Evolutionary conservation across 2,113 vertebrate genomes (phyloP), one percentile per base, ranked within the genome.

Genomic region (Coptodon bakossiorum): DNA sequence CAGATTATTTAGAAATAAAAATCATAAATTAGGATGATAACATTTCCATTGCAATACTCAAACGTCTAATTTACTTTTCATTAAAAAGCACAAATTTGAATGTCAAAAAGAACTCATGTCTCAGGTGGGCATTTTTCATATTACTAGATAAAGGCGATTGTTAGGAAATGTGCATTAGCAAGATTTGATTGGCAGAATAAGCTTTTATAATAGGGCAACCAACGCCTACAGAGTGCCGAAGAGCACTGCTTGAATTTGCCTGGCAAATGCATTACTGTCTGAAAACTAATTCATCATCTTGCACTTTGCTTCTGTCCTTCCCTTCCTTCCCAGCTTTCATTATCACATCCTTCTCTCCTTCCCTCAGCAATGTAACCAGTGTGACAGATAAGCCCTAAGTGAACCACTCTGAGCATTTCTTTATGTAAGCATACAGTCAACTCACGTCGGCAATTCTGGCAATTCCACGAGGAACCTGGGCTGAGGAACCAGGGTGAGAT

Each of bases 371-470:
- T 86, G 80, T 29, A 78, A 92, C 78, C 57, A 45, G 68, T 87
- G 50, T 85, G 90, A 93, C 90, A 91, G 85, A 89, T 82, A 38
- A 86, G 84, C 48, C 14, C 9, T 31, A 86, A 86, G 66, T 81
- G 52, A 85, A 85, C 52, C 56, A 48, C 84, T 91, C 63, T 56
- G 31, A 86, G 91, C 88, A 61, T 24, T 79, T 45, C 81, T 87
- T 80, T 79, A 79, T 85, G 61, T 19, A 76, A 78, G 59, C 88
- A 89, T 85, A 53, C 8, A 79, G 85, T 90, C 88, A 90, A 83
- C 82, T 91, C 81, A 84, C 56, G 71, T 88, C 59, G 68, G 81
- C 31, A 73, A 19, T 34, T 63, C 59, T 56, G 79, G 85, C 66
- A 59, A 76, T 89, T 89, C 63, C 38, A 78, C 50, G 50, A 89